Conservation (phyloP, 2,888 invertebrate genomes). For the Liopterus haemorrhoidalis region DNA sequence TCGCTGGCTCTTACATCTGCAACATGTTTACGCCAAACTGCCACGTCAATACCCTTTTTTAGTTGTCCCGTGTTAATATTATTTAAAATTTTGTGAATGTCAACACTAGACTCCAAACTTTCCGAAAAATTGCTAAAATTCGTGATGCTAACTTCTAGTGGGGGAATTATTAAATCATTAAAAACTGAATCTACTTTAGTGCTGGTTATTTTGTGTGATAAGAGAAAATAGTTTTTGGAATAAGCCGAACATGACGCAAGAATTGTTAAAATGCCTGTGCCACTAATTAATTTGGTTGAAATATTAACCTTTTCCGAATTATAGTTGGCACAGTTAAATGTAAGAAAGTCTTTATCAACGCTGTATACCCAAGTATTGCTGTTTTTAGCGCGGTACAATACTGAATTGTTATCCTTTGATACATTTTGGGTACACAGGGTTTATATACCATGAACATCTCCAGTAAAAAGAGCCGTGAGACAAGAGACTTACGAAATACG, state of each 20-base stretch:
- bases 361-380: slow-evolving; percentile 15
- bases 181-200: not conserved
- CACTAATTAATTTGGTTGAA: not conserved
- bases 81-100: slow-evolving; percentile 5
- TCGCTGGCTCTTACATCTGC: not conserved
- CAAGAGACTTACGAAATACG: slow-evolving; percentile 11
- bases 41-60: slow-evolving; percentile 2
- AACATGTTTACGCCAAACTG: slow-evolving; percentile 4
- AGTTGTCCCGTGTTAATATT: not conserved
- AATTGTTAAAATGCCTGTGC: slow-evolving; percentile 7
- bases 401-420: not conserved
- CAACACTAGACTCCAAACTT: not conserved
- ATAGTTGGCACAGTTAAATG: no score
- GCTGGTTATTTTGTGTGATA: slow-evolving; percentile 4
- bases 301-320: no score
- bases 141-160: not conserved
- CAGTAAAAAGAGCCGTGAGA: slow-evolving; percentile 5
- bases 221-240: slow-evolving; percentile 7
- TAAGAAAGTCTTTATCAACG: slow-evolving; percentile 10
- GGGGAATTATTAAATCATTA: slow-evolving; percentile 6
- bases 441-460: not conserved
- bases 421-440: slow-evolving; percentile 6
- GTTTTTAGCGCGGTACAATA: slow-evolving; percentile 10
- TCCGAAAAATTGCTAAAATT: no score
- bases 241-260: slow-evolving; percentile 10